Evolutionary conservation across 2,113 vertebrate genomes (phyloP), one percentile per base, ranked within the genome.

Genomic region (Strigops habroptila): DNA sequence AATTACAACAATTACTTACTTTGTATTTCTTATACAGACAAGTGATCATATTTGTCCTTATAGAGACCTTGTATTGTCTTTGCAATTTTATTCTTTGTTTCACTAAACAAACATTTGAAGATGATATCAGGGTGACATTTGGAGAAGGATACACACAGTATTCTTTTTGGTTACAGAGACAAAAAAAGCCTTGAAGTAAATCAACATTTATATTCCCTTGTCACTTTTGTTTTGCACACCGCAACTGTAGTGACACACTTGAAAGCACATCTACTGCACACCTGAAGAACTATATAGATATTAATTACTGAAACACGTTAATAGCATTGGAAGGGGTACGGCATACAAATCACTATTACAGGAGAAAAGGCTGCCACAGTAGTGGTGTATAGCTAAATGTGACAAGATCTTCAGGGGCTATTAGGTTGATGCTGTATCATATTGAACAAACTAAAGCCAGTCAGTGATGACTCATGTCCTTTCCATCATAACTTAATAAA

Each of bases 401-500:
- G 78, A 77, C 41, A 65, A 78, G 64, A 91, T 51, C 37, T 84
- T 91, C 78, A 94, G 64, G 91, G 43, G 55, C 51, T 93, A 64
- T 95, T 94, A 95, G 84, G 63, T 18, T 93, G 67, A 88, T 82
- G 39, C 41, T 83, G 48, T 73, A 76, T 91, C 68, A 86, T 67
- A 91, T 43, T 7, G 64, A 91, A 91, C 84, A 76, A 82, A 90
- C 69, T 53, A 64, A 95, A 91, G 76, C 79, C 75, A 70, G 37
- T 41, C 53, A 83, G 67, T 91, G 77, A 94, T 86, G 75, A 73
- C 51, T 94, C 76, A 82, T 77, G 76, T 43, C 64, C 44, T 82
- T 90, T 92, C 75, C n/a, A 83, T 68, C 73, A 82, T 22, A 88
- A 41, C 52, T 91, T 96, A 57, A 91, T 82, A 85, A 95, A 87